Percentiles rank a stretch among this genome's conserved stretches.
These are phyloP conservation scores for Leptodactylus fuscus DNA, from an alignment of 2,113 vertebrate genomes.

Conservation along the genomic window DNA sequence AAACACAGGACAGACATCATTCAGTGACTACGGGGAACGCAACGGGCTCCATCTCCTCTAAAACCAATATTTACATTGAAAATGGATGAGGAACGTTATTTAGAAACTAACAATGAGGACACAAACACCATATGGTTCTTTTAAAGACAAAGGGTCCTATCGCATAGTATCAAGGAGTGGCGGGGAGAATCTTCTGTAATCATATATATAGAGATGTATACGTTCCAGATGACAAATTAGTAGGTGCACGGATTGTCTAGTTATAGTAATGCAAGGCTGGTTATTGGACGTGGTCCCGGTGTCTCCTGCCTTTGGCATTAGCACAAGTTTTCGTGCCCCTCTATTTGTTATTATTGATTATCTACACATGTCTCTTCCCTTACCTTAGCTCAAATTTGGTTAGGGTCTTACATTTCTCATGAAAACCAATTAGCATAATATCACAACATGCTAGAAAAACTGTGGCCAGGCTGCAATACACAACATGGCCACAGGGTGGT, in stretches of 20 bases:
- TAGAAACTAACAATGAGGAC: constrained; percentile 11
- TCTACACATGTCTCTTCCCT: too few species aligned
- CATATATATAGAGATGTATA: neutral
- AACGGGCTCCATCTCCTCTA: neutral
- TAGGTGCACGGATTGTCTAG: neutral
- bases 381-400: too few species aligned
- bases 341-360: neutral
- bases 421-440: too few species aligned
- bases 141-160: neutral
- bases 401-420: too few species aligned
- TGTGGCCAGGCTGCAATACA: too few species aligned
- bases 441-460: too few species aligned
- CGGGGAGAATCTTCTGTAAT: neutral
- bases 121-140: constrained; percentile 8
- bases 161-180: neutral
- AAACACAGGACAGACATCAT: constrained; percentile 39
- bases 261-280: neutral
- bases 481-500: too few species aligned
- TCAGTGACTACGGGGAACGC: constrained; percentile 10
- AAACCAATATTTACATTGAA: constrained; percentile 37
- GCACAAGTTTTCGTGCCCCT: neutral
- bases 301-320: neutral
- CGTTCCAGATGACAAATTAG: neutral
- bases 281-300: neutral
- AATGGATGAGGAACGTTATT: constrained; percentile 40